Percentiles rank a stretch among this genome's conserved stretches.
These are phyloP conservation scores for Rhea americana DNA, from an alignment of 2,113 vertebrate species.

Conservation along the genomic window DNA sequence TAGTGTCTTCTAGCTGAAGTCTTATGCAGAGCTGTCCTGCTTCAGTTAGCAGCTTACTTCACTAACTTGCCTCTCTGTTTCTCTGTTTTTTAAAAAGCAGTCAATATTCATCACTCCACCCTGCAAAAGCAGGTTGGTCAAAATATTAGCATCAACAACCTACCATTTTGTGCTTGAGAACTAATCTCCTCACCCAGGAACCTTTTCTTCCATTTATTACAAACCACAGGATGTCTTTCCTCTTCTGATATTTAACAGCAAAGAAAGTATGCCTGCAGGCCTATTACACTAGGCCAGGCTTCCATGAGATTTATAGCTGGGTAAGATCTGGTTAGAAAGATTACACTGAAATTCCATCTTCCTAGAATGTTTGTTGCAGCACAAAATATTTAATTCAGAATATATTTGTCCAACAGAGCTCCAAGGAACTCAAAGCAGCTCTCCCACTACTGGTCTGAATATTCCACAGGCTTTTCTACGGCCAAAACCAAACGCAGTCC, in stretches of 20 bases:
- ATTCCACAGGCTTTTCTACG: background rate
- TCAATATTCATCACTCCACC: slow-evolving; percentile 85
- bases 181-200: slow-evolving; percentile 81
- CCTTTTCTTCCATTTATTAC: slow-evolving; percentile 49
- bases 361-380: background rate
- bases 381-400: background rate
- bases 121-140: slow-evolving; percentile 70
- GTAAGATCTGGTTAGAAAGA: background rate
- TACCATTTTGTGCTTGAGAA: slow-evolving; percentile 95
- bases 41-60: slow-evolving; percentile 17
- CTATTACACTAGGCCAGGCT: background rate
- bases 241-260: background rate
- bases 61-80: background rate
- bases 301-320: background rate
- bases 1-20: background rate
- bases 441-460: background rate
- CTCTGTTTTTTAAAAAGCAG: slow-evolving; percentile 14
- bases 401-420: background rate
- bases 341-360: background rate
- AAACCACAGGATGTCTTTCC: background rate
- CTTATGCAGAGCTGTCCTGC: background rate
- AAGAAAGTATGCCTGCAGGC: background rate
- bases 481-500: background rate
- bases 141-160: slow-evolving; percentile 78
- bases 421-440: background rate